Evolutionary conservation across 2,113 vertebrate genomes (phyloP).

Genomic region (Pipa parva): DNA sequence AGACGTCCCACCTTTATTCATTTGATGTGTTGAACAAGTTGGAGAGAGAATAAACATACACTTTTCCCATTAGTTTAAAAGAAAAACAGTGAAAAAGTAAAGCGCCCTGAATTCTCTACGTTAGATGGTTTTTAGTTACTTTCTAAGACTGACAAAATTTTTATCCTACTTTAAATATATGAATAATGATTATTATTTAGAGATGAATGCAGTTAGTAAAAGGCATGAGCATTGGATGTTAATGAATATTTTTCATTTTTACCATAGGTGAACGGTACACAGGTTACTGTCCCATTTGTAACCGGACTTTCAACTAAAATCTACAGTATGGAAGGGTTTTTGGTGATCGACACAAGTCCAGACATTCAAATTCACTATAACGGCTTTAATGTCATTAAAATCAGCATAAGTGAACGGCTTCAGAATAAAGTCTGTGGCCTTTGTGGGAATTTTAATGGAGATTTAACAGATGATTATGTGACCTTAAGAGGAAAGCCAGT

Average conservation of each 20-base stretch:
- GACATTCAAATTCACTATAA: constrained; percentile 95
- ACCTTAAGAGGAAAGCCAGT: constrained; percentile 87
- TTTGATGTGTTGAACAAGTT: too few relatives aligned
- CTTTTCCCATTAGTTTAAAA: too few relatives aligned
- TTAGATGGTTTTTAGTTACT: too few relatives aligned
- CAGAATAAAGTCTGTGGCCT: constrained; percentile 97
- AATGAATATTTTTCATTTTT: background rate
- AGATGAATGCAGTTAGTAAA: too few relatives aligned
- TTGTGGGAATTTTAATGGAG: constrained; percentile 95
- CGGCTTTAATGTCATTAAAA: constrained; percentile 88
- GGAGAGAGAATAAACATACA: too few relatives aligned
- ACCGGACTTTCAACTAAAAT: constrained; percentile 90
- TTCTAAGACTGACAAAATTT: too few relatives aligned
- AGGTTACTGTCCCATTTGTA: constrained; percentile 84
- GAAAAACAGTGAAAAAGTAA: too few relatives aligned
- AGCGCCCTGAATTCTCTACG: too few relatives aligned
- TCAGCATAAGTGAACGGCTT: constrained; percentile 86
- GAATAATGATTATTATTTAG: too few relatives aligned
- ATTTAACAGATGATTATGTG: constrained; percentile 85
- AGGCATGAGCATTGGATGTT: too few relatives aligned
- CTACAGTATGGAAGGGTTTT: constrained; percentile 88
- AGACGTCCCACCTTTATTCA: too few relatives aligned
- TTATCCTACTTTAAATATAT: too few relatives aligned
- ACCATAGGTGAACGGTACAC: constrained; percentile 88
- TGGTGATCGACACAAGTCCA: constrained; percentile 89